phyloP scores from a whole-genome alignment of 2,113 vertebrate genomes.

The Alosa alosa region DNA sequence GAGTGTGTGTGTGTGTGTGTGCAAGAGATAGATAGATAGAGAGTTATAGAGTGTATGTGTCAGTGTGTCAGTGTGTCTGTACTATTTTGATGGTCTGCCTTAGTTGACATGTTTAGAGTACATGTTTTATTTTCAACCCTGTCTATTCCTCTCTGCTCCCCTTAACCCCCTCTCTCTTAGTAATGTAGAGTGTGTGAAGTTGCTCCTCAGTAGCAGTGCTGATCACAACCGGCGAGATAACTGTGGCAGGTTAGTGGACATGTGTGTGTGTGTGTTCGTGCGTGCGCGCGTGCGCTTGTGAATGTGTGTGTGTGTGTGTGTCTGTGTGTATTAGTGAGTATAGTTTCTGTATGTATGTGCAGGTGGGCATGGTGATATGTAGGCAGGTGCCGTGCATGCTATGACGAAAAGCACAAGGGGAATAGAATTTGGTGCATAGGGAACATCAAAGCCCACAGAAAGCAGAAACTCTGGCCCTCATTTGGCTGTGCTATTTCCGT shows the following conservation, averaged over 20 bases:
- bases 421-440: neutral
- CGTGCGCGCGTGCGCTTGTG: neutral
- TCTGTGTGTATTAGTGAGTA: neutral
- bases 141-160: neutral
- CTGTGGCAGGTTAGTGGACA: slow-evolving; percentile 82
- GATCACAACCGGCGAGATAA: slow-evolving; percentile 92
- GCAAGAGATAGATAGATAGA: neutral
- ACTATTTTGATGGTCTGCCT: neutral
- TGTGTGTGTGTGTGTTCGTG: neutral
- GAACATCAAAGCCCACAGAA: neutral
- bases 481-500: neutral
- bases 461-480: neutral
- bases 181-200: slow-evolving; percentile 94
- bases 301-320: neutral
- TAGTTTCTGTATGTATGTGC: neutral
- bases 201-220: slow-evolving; percentile 91
- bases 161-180: slow-evolving; percentile 59
- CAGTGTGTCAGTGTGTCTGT: neutral
- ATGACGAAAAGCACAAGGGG: neutral
- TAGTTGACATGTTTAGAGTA: neutral
- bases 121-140: neutral
- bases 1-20: neutral
- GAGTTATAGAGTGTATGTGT: neutral
- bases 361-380: neutral
- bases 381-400: neutral